Conservation (phyloP, 1,140 invertebrate genomes). For the Prorops nasuta region DNA sequence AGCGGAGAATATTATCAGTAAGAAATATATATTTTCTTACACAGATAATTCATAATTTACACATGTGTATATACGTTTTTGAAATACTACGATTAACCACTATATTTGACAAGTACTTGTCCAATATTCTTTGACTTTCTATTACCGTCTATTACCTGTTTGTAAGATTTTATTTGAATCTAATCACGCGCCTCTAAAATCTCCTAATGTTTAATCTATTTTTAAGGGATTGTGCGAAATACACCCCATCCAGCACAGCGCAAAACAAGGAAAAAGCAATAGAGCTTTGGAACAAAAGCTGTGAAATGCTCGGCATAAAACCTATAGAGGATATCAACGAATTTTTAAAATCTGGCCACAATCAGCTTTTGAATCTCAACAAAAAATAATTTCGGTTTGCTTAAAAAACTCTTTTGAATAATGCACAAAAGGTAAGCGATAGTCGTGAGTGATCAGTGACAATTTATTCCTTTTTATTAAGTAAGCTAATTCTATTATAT, state of each 20-base stretch:
- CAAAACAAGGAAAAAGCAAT: conserved; percentile 58
- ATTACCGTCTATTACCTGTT: background rate
- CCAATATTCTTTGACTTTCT: background rate
- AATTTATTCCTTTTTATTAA: too few species aligned
- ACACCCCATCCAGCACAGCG: conserved; percentile 47
- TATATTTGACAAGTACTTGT: background rate
- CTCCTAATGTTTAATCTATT: conserved; percentile 20
- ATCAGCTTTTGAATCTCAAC: too few species aligned
- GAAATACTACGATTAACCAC: background rate
- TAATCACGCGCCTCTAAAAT: background rate
- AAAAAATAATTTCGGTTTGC: too few species aligned
- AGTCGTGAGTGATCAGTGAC: too few species aligned
- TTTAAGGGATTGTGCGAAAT: conserved; percentile 62
- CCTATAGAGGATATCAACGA: conserved; percentile 29
- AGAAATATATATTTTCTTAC: conserved; percentile 10
- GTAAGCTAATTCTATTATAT: too few species aligned
- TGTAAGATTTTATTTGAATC: conserved; percentile 3
- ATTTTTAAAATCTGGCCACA: conserved; percentile 18
- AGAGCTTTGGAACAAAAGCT: conserved; percentile 74
- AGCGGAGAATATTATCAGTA: conserved; percentile 68
- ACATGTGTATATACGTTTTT: conserved; percentile 7
- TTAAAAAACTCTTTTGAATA: too few species aligned
- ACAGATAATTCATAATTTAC: background rate
- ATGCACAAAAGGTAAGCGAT: too few species aligned
- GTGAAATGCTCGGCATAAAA: conserved; percentile 58